Evolutionary conservation across 53 echinoderm and acorn worm species (phyloP), one percentile per base, ranked within the genome.

Genomic region (Henricia sp.): DNA sequence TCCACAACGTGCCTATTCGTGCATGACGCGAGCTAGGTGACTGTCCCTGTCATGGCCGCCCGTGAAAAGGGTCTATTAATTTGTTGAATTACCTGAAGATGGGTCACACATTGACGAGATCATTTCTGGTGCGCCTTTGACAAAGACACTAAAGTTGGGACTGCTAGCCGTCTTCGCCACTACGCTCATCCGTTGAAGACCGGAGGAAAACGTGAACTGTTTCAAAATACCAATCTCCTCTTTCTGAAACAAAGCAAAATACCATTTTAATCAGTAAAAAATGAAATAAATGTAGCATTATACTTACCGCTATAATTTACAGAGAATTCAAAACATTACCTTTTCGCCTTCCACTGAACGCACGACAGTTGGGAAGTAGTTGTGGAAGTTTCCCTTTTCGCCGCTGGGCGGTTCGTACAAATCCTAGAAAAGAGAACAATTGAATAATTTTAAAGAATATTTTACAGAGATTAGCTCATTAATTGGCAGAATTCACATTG

Each of bases 111-210:
- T 86, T 0, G 52, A 68, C 4, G 89, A 84, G 13, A 99, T 72
- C 0, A 68, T 91, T 60, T 99, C 99, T 2, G 99, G 99, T 35
- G 99, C 92, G 3, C 99, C 99, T 51, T 99, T 99, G 10, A 99
- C 99, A 38, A 85, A 99, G n/a, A 95, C 88, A 36, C 92, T 92
- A 64, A 92, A 87, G 51, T 89, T 78, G 34, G 68, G 67, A 9
- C 92, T 71, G 20, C 82, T 75, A 1, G 77, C 41, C 13, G 92
- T 90, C 67, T 91, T 89, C 10, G 94, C 88, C 23, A 99, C 92
- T 0, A 99, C 99, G 72, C 94, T 99, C 99, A 99, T 99, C 17
- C 99, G 86, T 52, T 99, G 92, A 25, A 99, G 91, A 46, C 76
- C 87, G 29, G 99, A 99, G 0, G 94, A 90, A 58, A 99, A 99